phyloP scores from a whole-genome alignment of 2,113 vertebrate genomes.

The Natator depressus region DNA sequence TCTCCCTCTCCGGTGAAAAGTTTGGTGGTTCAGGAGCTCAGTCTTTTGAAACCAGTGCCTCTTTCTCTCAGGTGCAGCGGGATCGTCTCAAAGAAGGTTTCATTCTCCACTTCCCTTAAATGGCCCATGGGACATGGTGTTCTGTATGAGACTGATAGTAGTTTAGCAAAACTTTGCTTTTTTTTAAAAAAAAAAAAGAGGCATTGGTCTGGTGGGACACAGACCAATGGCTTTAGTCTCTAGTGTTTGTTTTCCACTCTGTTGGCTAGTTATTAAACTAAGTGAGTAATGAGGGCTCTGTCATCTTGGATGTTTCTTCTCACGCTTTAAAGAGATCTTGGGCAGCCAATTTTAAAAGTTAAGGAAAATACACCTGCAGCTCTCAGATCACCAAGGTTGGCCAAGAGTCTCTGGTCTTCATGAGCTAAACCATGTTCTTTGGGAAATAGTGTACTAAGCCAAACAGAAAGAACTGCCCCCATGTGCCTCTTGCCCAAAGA shows the following conservation, averaged over 20 bases:
- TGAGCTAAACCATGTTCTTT: not conserved
- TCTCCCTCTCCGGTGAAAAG: not conserved
- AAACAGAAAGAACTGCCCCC: not conserved
- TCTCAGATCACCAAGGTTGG: constrained; percentile 20
- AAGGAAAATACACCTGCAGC: not conserved
- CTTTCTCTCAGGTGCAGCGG: not conserved
- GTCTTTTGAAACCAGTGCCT: not conserved
- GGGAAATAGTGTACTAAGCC: constrained; percentile 20
- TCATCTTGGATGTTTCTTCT: not conserved
- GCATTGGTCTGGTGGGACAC: constrained; percentile 59
- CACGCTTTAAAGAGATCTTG: not conserved
- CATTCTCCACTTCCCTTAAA: not conserved
- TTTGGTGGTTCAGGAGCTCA: not conserved
- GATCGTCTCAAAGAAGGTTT: not conserved
- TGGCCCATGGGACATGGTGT: not conserved
- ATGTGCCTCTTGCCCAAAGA: not conserved
- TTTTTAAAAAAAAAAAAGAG: not conserved
- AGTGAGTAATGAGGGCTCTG: not conserved
- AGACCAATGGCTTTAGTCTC: not conserved
- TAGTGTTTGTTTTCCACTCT: not conserved
- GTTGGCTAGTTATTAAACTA: not conserved
- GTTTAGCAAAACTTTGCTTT: not conserved
- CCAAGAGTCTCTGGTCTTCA: not conserved
- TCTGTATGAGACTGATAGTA: not conserved
- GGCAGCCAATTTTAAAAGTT: not conserved